phyloP scores from a whole-genome alignment of 1,140 invertebrate species.

The Drosophila kohkoa region DNA sequence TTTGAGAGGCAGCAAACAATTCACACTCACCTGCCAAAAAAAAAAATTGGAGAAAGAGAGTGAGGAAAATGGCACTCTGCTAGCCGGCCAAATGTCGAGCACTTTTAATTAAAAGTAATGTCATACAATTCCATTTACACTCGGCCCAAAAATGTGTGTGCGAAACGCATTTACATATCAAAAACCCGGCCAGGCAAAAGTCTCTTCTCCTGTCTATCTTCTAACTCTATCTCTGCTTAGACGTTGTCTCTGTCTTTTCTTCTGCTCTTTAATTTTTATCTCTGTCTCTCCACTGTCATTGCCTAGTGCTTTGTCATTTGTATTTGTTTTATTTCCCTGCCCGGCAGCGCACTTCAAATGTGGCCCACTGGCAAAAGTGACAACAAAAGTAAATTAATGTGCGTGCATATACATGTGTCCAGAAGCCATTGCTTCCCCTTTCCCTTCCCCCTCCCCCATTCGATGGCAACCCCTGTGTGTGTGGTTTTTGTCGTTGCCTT shows the following conservation, averaged over 20 bases:
- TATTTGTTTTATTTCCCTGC: constrained; percentile 81
- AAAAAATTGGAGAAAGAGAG: constrained; percentile 44
- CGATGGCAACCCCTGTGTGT: constrained; percentile 20
- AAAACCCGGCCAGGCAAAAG: constrained; percentile 34
- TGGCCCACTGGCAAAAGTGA: constrained; percentile 81
- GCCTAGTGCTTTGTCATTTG: constrained; percentile 70
- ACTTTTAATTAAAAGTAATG: constrained; percentile 84
- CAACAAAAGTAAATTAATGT: constrained; percentile 84
- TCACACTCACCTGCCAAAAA: constrained; percentile 63
- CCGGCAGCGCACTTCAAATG: constrained; percentile 78
- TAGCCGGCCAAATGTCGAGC: constrained; percentile 78
- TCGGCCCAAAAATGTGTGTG: constrained; percentile 74
- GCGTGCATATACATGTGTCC: constrained; percentile 69
- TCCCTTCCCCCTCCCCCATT: constrained; percentile 16
- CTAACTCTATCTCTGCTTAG: background rate
- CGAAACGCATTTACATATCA: constrained; percentile 82
- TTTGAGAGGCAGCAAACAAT: constrained; percentile 27
- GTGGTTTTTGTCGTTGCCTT: constrained; percentile 73
- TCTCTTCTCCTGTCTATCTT: constrained; percentile 23
- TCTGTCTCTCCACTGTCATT: constrained; percentile 27
- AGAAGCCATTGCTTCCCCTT: constrained; percentile 4
- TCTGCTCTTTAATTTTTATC: no score
- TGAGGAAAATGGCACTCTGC: constrained; percentile 60
- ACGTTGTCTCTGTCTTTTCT: background rate
- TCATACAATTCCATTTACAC: constrained; percentile 82